phyloP scores from a whole-genome alignment of 2,113 vertebrate species.

The Macaca nemestrina region DNA sequence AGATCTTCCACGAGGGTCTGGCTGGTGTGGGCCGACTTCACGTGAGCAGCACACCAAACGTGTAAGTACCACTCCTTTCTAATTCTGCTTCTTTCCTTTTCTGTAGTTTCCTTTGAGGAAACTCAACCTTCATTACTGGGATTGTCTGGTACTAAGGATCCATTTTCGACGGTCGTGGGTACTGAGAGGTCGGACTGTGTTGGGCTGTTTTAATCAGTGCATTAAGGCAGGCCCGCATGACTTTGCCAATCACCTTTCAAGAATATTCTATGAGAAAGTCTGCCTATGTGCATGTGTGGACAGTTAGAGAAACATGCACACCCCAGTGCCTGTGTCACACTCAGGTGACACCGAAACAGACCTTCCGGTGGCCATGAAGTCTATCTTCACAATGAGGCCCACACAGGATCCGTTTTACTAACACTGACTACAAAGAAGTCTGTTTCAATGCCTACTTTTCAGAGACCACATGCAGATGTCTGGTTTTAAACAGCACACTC shows the following conservation, averaged over 20 bases:
- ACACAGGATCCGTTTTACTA: not conserved
- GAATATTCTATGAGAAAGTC: not conserved
- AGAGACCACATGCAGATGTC: not conserved
- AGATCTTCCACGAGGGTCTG: slow-evolving; percentile 82
- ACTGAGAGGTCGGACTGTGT: not conserved
- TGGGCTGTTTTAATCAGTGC: not conserved
- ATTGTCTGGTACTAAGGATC: not conserved
- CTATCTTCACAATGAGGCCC: not conserved
- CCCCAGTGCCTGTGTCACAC: not conserved
- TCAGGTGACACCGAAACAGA: slow-evolving; percentile 39
- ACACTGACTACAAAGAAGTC: not conserved
- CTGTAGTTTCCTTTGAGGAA: not conserved
- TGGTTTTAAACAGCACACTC: not conserved
- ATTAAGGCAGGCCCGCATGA: not conserved
- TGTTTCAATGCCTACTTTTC: not conserved
- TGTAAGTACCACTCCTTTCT: not conserved
- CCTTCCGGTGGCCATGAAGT: not conserved
- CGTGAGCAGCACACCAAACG: slow-evolving; percentile 39
- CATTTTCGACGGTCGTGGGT: not conserved
- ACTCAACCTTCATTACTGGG: slow-evolving; percentile 28
- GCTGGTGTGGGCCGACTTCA: slow-evolving; percentile 58
- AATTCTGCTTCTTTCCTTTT: slow-evolving; percentile 70
- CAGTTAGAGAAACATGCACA: slow-evolving; percentile 57
- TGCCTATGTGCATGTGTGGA: slow-evolving; percentile 45
- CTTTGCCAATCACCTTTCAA: not conserved